Evolutionary conservation across 2,797 vertebrate species (phyloP).

Genomic region (Crenuchus spilurus): DNA sequence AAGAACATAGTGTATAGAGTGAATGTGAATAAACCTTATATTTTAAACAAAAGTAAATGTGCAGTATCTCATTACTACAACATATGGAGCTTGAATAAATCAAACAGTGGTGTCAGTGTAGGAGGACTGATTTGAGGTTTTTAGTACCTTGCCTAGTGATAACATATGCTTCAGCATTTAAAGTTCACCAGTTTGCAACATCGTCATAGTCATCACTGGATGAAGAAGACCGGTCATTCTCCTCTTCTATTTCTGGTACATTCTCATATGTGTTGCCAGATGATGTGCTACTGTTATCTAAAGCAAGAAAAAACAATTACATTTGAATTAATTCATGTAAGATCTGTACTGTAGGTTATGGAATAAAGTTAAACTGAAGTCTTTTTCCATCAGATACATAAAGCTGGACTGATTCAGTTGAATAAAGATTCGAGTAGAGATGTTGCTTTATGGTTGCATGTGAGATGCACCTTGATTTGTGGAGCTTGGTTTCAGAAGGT

Average conservation of each 20-base stretch:
- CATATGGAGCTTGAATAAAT: slow-evolving; percentile 13
- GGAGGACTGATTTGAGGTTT: not conserved
- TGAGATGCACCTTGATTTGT: slow-evolving; percentile 38
- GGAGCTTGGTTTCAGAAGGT: not conserved
- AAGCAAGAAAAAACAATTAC: not conserved
- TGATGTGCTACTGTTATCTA: slow-evolving; percentile 54
- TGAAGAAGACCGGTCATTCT: slow-evolving; percentile 29
- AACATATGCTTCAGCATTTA: not conserved
- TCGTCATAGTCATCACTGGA: slow-evolving; percentile 54
- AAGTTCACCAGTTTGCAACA: slow-evolving; percentile 41
- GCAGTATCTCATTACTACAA: not conserved
- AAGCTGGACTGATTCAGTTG: no score
- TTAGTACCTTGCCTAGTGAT: not conserved
- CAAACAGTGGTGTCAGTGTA: slow-evolving; percentile 2
- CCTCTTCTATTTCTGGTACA: slow-evolving; percentile 19
- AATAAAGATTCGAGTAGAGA: not conserved
- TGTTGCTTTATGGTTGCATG: not conserved
- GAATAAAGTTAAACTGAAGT: no score
- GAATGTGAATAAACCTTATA: slow-evolving; percentile 3
- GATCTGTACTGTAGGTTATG: no score
- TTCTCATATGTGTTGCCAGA: slow-evolving; percentile 57
- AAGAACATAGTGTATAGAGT: not conserved
- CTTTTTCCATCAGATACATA: no score
- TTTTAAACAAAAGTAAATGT: not conserved
- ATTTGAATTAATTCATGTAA: not conserved